These are phyloP conservation scores for Amblyopsis hoosieri DNA, from an alignment of 2,797 vertebrate genomes.

Conservation along the genomic window DNA sequence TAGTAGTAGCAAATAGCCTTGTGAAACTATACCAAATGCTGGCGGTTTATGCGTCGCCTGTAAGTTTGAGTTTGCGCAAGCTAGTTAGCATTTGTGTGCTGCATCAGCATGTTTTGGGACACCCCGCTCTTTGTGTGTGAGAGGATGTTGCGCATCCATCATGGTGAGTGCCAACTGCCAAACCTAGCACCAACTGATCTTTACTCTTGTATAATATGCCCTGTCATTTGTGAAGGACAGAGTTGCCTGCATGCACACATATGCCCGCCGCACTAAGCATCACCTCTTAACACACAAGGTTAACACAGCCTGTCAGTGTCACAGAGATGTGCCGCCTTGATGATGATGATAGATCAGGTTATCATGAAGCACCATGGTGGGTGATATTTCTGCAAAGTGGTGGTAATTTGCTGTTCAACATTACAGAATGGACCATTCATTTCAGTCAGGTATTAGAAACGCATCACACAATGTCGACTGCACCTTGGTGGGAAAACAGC, in stretches of 20 bases:
- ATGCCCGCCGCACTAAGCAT: conserved; percentile 31
- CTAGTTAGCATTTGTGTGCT: background rate
- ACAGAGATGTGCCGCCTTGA: conserved; percentile 34
- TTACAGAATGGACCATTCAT: background rate
- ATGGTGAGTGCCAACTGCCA: conserved; percentile 24
- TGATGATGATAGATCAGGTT: conserved; percentile 61
- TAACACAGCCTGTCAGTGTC: conserved; percentile 46
- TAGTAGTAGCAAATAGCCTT: too few species aligned
- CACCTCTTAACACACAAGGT: conserved; percentile 47
- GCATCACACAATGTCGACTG: conserved; percentile 22
- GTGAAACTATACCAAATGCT: too few species aligned
- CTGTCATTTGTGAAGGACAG: conserved; percentile 46
- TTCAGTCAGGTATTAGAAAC: background rate
- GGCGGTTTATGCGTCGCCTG: too few species aligned
- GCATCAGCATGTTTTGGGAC: conserved; percentile 9
- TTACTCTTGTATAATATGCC: conserved; percentile 27
- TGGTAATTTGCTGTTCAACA: background rate
- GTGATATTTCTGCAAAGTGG: conserved; percentile 9
- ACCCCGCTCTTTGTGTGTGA: background rate
- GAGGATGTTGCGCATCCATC: conserved; percentile 25
- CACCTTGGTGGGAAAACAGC: conserved; percentile 30
- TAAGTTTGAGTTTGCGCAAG: background rate
- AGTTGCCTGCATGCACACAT: conserved; percentile 22
- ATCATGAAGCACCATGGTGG: conserved; percentile 31
- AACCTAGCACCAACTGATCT: conserved; percentile 14